Conservation (phyloP, 2,113 vertebrate species). For the Calypte anna region DNA sequence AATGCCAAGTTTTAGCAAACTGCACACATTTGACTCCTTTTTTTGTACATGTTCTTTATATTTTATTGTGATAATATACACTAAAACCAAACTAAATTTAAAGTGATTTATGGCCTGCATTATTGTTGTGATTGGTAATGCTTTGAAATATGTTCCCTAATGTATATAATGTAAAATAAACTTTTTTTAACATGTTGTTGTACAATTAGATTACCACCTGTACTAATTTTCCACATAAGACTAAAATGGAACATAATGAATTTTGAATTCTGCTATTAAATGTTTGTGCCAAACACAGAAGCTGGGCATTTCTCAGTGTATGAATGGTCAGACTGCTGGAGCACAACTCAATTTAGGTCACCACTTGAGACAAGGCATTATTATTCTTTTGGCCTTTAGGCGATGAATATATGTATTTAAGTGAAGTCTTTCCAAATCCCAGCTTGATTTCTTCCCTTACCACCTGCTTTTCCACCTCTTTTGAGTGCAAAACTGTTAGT, state of each 20-base stretch:
- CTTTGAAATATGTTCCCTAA: slow-evolving; percentile 79
- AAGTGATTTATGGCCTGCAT: slow-evolving; percentile 79
- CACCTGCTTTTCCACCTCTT: background rate
- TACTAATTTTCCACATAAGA: slow-evolving; percentile 49
- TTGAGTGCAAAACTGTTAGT: background rate
- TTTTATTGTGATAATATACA: slow-evolving; percentile 79
- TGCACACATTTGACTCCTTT: slow-evolving; percentile 72
- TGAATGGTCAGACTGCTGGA: background rate
- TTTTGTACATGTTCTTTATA: slow-evolving; percentile 80
- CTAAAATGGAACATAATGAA: slow-evolving; percentile 18
- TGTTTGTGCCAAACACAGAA: slow-evolving; percentile 34
- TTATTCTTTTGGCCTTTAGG: background rate
- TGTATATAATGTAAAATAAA: slow-evolving; percentile 90
- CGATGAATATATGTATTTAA: background rate
- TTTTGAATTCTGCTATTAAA: slow-evolving; percentile 56
- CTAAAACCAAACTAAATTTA: slow-evolving; percentile 79
- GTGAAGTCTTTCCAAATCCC: background rate
- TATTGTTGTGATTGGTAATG: slow-evolving; percentile 77
- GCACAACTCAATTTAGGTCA: background rate
- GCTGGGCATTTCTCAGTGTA: background rate
- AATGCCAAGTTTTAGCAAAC: slow-evolving; percentile 76
- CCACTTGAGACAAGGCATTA: background rate
- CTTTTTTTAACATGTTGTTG: slow-evolving; percentile 82
- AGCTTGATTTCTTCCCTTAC: background rate
- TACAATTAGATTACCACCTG: slow-evolving; percentile 70